Evolutionary conservation across 2,888 invertebrate genomes (phyloP).

Genomic region (Leptinotarsa haldemani): DNA sequence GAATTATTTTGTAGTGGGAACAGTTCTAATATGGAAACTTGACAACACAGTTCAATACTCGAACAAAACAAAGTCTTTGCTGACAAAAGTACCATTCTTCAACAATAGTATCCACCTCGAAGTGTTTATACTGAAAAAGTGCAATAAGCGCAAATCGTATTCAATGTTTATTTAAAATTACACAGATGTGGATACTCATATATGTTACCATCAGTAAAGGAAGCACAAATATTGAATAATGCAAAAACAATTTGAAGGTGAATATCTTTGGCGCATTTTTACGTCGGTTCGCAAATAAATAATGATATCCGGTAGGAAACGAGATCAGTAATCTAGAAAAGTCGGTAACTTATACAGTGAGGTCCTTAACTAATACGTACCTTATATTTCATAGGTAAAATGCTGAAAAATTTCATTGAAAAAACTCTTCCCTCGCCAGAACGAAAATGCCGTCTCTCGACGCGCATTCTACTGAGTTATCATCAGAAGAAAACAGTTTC

Average conservation of each 20-base stretch:
- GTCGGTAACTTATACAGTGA: too few species aligned
- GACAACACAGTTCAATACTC: neutral
- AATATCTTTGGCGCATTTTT: neutral
- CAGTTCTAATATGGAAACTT: neutral
- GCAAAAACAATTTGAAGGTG: too few species aligned
- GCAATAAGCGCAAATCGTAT: neutral
- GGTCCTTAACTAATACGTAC: neutral
- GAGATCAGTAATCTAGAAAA: too few species aligned
- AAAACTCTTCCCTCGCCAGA: too few species aligned
- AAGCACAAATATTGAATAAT: neutral
- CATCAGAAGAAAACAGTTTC: too few species aligned
- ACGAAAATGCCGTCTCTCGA: too few species aligned
- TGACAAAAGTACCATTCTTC: neutral
- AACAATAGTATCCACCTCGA: neutral
- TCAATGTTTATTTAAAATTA: neutral
- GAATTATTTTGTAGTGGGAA: too few species aligned
- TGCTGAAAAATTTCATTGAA: too few species aligned
- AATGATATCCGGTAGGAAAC: neutral
- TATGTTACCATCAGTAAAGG: neutral
- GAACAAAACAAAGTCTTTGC: neutral
- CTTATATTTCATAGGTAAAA: too few species aligned
- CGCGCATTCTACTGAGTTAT: too few species aligned
- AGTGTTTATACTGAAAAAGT: conserved; percentile 6
- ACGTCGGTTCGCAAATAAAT: neutral
- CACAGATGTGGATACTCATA: neutral